These are phyloP conservation scores for Palaemon carinicauda DNA, from an alignment of 1,140 invertebrate species.

Conservation along the genomic window DNA sequence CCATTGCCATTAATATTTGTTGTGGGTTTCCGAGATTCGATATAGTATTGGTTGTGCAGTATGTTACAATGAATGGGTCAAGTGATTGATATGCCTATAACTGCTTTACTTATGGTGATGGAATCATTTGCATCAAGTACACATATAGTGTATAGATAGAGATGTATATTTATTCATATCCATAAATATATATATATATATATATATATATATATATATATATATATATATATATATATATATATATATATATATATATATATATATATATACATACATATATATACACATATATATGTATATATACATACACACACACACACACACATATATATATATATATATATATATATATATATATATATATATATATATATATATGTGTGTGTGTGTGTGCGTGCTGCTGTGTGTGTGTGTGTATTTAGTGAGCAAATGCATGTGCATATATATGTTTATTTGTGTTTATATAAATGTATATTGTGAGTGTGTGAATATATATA, in stretches of 20 bases:
- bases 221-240: not conserved
- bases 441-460: not conserved
- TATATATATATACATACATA: not conserved
- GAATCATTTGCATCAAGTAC: too few relatives aligned
- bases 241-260: not conserved
- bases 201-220: constrained; percentile 2
- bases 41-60: too few relatives aligned
- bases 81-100: too few relatives aligned
- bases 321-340: not conserved
- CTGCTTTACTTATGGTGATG: too few relatives aligned
- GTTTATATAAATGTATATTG: not conserved
- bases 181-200: not conserved
- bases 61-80: too few relatives aligned
- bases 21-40: too few relatives aligned
- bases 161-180: too few relatives aligned
- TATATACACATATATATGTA: not conserved
- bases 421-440: too few relatives aligned
- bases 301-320: not conserved
- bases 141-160: too few relatives aligned
- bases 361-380: not conserved
- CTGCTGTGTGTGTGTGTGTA: not conserved
- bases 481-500: not conserved
- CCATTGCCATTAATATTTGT: too few relatives aligned
- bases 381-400: not conserved
- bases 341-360: constrained; percentile 2